Percentiles rank a stretch among this genome's conserved stretches.
Conservation (phyloP, 1,140 invertebrate genomes). For the Drosophila bocki region DNA sequence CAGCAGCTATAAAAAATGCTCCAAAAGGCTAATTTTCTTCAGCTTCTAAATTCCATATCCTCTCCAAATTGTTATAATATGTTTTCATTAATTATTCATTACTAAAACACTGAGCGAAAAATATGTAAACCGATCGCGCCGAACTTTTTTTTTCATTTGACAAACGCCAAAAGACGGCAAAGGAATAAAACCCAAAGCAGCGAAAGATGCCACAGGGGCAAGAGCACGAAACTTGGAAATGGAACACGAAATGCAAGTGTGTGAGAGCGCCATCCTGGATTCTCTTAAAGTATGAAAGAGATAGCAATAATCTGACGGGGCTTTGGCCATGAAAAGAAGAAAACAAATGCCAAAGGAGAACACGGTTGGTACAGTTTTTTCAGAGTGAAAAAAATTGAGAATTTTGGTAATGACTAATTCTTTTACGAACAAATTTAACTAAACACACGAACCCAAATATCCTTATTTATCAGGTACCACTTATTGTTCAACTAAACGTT, state of each 20-base stretch:
- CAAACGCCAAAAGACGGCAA: neutral
- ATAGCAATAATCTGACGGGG: neutral
- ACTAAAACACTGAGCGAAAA: constrained; percentile 1
- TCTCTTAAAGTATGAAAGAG: neutral
- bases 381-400: no score
- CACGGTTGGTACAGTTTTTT: no score
- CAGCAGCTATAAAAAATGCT: constrained; percentile 50
- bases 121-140: neutral
- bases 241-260: neutral
- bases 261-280: neutral
- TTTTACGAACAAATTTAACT: neutral
- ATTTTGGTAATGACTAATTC: neutral
- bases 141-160: neutral
- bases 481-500: constrained; percentile 58
- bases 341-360: no score
- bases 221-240: no score
- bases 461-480: constrained; percentile 42
- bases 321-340: no score
- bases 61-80: no score
- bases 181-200: neutral
- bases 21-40: constrained; percentile 41
- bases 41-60: constrained; percentile 34
- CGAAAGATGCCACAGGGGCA: neutral
- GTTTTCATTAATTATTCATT: neutral
- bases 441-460: constrained; percentile 64